These are phyloP conservation scores for Azemiops feae DNA, from an alignment of 2,113 vertebrate genomes.

Conservation along the genomic window DNA sequence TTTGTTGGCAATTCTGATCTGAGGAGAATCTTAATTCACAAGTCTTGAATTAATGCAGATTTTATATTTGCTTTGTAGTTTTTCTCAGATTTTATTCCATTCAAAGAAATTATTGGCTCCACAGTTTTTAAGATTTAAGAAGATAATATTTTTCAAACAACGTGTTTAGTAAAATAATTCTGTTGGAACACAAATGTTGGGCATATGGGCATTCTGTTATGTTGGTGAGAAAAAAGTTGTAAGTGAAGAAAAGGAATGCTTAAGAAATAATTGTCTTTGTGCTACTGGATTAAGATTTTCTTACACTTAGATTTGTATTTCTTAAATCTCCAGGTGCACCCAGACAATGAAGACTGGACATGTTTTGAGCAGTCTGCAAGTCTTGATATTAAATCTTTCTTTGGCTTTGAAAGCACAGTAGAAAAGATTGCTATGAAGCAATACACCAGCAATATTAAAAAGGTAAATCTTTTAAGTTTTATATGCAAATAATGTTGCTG, in stretches of 20 bases:
- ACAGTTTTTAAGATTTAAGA: neutral
- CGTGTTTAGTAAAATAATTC: neutral
- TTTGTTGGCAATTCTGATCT: neutral
- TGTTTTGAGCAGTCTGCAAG: conserved; percentile 95
- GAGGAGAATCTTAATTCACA: neutral
- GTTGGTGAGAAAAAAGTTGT: neutral
- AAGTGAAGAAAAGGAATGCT: neutral
- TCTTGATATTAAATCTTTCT: conserved; percentile 97
- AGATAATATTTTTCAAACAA: neutral
- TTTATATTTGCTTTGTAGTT: neutral
- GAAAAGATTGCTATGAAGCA: conserved; percentile 98
- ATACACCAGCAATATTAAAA: conserved; percentile 93
- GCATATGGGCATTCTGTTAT: neutral
- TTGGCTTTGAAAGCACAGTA: conserved; percentile 95
- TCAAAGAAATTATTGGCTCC: neutral
- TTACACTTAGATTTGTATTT: neutral
- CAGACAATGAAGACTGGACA: conserved; percentile 96
- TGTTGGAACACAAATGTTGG: neutral
- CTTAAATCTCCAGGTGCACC: conserved; percentile 82
- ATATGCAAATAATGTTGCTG: neutral
- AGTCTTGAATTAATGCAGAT: neutral
- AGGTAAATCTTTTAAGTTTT: conserved; percentile 71
- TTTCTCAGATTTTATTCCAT: neutral
- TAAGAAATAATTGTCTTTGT: neutral
- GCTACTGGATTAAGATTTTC: neutral